These are phyloP conservation scores for Adelphocoris suturalis DNA, from an alignment of 2,888 invertebrate species.

Conservation along the genomic window DNA sequence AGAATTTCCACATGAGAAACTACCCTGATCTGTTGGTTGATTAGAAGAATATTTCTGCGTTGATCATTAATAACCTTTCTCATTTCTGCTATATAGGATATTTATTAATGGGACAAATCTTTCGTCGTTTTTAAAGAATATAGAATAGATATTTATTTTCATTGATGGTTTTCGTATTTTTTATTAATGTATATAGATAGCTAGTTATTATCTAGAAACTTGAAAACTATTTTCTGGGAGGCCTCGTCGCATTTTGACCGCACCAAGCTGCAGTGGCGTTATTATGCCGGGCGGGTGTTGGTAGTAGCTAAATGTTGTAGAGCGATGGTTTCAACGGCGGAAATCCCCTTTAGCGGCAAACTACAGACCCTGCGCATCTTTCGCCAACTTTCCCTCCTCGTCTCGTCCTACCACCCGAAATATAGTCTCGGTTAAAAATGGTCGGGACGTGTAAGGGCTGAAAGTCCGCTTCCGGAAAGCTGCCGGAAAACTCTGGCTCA, in stretches of 20 bases:
- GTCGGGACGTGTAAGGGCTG: background rate
- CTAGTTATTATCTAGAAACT: too few species aligned
- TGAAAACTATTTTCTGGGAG: too few species aligned
- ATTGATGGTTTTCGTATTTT: too few species aligned
- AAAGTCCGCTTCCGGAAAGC: background rate
- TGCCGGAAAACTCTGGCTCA: background rate
- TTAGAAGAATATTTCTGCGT: too few species aligned
- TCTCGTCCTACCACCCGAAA: background rate
- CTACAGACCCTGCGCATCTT: background rate
- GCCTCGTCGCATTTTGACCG: background rate
- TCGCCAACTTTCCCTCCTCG: background rate
- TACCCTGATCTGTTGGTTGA: too few species aligned
- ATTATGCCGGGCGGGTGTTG: background rate
- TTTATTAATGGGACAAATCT: too few species aligned
- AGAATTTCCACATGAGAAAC: too few species aligned
- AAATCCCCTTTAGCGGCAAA: background rate
- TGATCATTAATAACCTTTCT: too few species aligned
- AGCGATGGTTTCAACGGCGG: background rate
- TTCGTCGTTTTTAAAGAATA: too few species aligned
- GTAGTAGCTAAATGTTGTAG: background rate
- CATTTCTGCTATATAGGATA: too few species aligned
- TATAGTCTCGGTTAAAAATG: constrained; percentile 19
- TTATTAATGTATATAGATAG: too few species aligned
- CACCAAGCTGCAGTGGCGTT: background rate
- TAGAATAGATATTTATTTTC: too few species aligned